A percentile compares a stretch with the other conserved stretches of the same genome.
Evolutionary conservation across 2,113 vertebrate species (phyloP).

Genomic region (Artemisiospiza belli): DNA sequence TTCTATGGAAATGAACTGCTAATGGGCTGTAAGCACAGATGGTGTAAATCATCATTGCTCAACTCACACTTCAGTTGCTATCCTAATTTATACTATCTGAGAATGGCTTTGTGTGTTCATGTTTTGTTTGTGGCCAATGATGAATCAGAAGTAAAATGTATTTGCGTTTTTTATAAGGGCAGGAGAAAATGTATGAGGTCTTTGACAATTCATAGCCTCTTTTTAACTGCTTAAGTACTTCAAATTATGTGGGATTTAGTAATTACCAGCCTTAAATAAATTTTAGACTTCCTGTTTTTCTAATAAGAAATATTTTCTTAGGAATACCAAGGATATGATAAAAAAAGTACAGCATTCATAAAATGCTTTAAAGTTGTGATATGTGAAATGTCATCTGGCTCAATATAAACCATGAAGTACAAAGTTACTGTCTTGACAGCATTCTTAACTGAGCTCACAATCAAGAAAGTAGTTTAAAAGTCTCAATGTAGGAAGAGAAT

Average conservation of each 20-base stretch:
- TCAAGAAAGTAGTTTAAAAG: background rate
- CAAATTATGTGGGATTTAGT: background rate
- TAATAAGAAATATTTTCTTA: background rate
- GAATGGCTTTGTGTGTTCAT: background rate
- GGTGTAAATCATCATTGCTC: constrained; percentile 40
- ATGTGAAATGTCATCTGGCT: background rate
- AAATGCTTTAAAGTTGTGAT: background rate
- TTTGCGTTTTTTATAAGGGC: constrained; percentile 24
- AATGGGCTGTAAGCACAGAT: constrained; percentile 27
- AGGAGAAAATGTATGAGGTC: constrained; percentile 30
- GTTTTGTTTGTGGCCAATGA: constrained; percentile 37
- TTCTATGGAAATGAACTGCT: background rate
- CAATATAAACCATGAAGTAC: background rate
- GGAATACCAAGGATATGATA: background rate
- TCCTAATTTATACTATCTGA: constrained; percentile 39
- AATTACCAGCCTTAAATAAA: background rate
- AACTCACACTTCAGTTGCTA: background rate
- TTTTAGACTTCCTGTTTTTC: background rate
- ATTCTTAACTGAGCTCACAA: background rate
- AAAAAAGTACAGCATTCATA: background rate
- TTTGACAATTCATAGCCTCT: constrained; percentile 32
- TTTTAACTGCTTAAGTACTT: background rate
- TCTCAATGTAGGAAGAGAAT: background rate
- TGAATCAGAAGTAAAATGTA: constrained; percentile 42
- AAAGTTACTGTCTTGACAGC: background rate